Base-by-base conservation (phyloP, 2,888 invertebrate genomes). In the Aphodius sticticus region DNA sequence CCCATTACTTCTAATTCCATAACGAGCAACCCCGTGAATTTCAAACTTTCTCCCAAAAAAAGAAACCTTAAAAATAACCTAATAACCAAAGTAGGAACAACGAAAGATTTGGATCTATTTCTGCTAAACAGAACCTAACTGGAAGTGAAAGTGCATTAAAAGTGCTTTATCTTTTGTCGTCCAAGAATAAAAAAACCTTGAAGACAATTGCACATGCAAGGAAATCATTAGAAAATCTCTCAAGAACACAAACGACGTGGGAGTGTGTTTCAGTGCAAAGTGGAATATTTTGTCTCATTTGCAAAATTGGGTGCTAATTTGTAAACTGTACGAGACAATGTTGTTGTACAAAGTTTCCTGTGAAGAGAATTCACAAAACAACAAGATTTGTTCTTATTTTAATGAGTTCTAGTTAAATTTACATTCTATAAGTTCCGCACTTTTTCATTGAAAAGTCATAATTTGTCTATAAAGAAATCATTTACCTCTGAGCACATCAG, bases 401-500 rank as follows among this genome's bases (percentile, higher is more conserved):
- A 53, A 53, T 53, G 53, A 53, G 53, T 53, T 53, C 1, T 26
- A 26, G 26, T 26, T 26, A 26, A 26, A 26, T 26, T 26, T 26
- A 26, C 26, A 26, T 26, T 26, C 26, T 26, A 26, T 26, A 53
- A 2, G 53, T 53, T 53, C 53, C 4, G 1, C 26, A 3, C 26
- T 26, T 26, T 26, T 26, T n/a, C n/a, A 38, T 38, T 6, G 2
- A 53, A 53, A 53, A 53, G 12, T 12, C 12, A 53, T 53, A 53
- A 53, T 9, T 53, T 9, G 53, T 53, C 12, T 7, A 9, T 53
- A 53, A 53, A 53, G 53, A 53, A 53, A 53, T 26, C 84, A 91
- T 92, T 91, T 90, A 97, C 97, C 97, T 93, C 97, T 94, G 82
- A 97, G 92, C 69, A 96, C 96, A 90, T 97, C 97, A 85, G 97